Evolutionary conservation across 2,113 vertebrate species (phyloP).

Genomic region (Gambusia affinis): DNA sequence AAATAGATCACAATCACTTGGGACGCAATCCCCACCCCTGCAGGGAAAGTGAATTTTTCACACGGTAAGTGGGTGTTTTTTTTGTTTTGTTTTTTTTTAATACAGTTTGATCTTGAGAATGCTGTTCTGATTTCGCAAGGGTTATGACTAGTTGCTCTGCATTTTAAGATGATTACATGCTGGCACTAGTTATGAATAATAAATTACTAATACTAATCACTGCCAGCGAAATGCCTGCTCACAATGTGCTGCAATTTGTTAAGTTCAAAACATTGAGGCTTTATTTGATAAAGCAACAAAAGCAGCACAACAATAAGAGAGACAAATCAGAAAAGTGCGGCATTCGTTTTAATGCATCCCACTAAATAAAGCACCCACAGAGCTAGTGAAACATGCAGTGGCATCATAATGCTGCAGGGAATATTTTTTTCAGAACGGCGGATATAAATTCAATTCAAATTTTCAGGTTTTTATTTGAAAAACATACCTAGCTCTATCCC

Average conservation of each 20-base stretch:
- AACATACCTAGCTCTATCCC: too few species aligned
- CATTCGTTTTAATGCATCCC: too few species aligned
- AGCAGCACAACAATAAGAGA: too few species aligned
- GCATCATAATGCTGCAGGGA: too few species aligned
- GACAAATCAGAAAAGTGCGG: too few species aligned
- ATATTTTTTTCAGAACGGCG: too few species aligned
- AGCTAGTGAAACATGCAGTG: too few species aligned
- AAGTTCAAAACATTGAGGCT: not conserved
- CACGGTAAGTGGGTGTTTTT: not conserved
- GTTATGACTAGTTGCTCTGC: not conserved
- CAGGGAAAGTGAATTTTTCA: conserved; percentile 7
- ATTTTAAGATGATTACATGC: not conserved
- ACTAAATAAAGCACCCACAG: too few species aligned
- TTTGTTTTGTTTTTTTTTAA: not conserved
- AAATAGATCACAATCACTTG: conserved; percentile 87
- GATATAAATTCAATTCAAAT: too few species aligned
- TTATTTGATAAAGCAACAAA: too few species aligned
- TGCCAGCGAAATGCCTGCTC: not conserved
- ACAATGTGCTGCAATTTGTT: not conserved
- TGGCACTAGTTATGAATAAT: not conserved
- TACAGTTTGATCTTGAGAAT: not conserved
- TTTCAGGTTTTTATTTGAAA: too few species aligned
- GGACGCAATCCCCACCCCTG: conserved; percentile 89
- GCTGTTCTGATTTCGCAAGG: not conserved
- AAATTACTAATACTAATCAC: not conserved